These are phyloP conservation scores for Hippoglossus hippoglossus DNA, from an alignment of 2,797 vertebrate genomes.

Conservation along the genomic window DNA sequence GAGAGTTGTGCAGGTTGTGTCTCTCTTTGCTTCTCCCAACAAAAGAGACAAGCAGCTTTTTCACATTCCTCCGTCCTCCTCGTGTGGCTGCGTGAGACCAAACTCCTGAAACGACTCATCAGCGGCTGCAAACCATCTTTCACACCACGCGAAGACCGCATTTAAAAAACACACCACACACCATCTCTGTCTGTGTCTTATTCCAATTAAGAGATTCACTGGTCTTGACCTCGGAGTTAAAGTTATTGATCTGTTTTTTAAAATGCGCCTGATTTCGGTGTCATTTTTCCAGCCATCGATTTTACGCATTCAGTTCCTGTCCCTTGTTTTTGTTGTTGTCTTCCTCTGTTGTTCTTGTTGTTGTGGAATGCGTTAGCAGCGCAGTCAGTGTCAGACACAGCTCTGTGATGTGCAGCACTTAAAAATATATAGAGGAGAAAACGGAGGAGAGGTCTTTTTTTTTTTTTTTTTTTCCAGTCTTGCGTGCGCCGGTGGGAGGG, in stretches of 20 bases:
- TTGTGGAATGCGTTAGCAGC: slow-evolving; percentile 41
- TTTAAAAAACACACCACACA: too few relatives aligned
- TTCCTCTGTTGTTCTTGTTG: not conserved
- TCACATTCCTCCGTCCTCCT: too few relatives aligned
- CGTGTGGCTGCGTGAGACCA: not conserved
- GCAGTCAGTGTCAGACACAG: slow-evolving; percentile 23
- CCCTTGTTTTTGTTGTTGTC: too few relatives aligned
- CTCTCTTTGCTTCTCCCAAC: too few relatives aligned
- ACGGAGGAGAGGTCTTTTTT: slow-evolving; percentile 20
- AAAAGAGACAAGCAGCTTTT: too few relatives aligned
- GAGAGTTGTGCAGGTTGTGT: not conserved
- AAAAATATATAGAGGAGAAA: too few relatives aligned
- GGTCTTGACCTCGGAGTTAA: slow-evolving; percentile 11
- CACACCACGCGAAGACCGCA: not conserved
- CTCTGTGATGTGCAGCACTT: slow-evolving; percentile 23
- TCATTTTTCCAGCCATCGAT: slow-evolving; percentile 36
- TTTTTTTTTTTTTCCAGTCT: slow-evolving; percentile 4
- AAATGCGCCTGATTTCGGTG: slow-evolving; percentile 32
- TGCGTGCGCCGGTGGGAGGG: slow-evolving; percentile 53
- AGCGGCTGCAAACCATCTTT: slow-evolving; percentile 17
- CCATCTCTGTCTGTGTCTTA: not conserved
- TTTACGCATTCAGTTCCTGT: slow-evolving; percentile 29
- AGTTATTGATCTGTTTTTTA: slow-evolving; percentile 31
- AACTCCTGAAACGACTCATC: slow-evolving; percentile 30
- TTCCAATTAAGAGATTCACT: slow-evolving; percentile 14